Percentiles rank a stretch among this genome's conserved stretches.
Evolutionary conservation across 2,797 vertebrate genomes (phyloP).

Genomic region (Leuciscus waleckii): DNA sequence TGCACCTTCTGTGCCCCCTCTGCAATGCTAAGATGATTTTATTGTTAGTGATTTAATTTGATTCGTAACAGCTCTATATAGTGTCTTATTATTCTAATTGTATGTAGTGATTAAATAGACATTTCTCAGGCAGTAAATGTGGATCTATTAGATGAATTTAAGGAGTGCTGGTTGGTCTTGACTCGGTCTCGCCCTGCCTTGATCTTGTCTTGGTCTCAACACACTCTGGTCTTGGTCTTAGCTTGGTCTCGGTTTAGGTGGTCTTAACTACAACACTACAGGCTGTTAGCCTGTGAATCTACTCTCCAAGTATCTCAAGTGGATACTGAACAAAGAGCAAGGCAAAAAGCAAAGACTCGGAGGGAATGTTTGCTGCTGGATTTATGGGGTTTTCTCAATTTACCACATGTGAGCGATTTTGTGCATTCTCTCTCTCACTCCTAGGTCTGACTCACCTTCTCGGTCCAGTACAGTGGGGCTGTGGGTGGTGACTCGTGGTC

Average conservation of each 20-base stretch:
- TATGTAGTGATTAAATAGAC: neutral
- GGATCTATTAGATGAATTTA: neutral
- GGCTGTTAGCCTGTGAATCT: neutral
- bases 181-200: too few species aligned
- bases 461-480: conserved; percentile 88
- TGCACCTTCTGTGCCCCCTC: neutral
- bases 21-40: neutral
- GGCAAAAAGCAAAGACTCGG: neutral
- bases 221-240: too few species aligned
- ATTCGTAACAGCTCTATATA: neutral
- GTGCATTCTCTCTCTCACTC: neutral
- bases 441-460: conserved; percentile 81
- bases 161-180: neutral
- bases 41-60: neutral
- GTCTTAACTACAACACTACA: neutral
- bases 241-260: neutral
- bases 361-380: too few species aligned
- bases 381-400: neutral
- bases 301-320: neutral
- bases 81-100: neutral
- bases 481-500: conserved; percentile 81
- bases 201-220: too few species aligned
- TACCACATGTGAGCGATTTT: neutral
- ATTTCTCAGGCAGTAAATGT: neutral
- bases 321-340: neutral